Evolutionary conservation across 1,140 invertebrate species (phyloP).

Genomic region (Aplysia californica): DNA sequence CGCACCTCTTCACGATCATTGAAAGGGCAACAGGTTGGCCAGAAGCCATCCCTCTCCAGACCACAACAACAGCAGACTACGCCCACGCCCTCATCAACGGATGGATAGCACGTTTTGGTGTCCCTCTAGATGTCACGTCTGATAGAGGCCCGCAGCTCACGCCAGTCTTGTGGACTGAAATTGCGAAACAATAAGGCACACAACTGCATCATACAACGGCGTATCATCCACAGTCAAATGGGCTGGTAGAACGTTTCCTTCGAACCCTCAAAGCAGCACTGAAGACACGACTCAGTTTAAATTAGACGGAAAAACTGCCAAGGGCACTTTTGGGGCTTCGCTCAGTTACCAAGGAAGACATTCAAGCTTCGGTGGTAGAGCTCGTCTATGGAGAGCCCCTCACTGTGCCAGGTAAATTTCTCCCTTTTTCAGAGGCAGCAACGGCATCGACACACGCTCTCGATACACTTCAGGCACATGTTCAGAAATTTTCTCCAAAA

Average conservation of each 20-base stretch:
- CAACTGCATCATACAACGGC: slow-evolving; percentile 12
- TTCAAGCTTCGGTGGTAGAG: slow-evolving; percentile 9
- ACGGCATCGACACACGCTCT: too few species aligned
- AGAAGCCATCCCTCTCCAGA: too few species aligned
- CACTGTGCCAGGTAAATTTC: background rate
- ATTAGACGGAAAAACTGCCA: slow-evolving; percentile 2
- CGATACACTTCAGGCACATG: too few species aligned
- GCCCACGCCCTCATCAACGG: too few species aligned
- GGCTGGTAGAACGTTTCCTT: slow-evolving; percentile 33
- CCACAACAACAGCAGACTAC: too few species aligned
- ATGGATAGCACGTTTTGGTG: slow-evolving; percentile 46
- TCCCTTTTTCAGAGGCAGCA: too few species aligned
- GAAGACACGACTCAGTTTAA: background rate
- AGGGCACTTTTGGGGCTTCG: slow-evolving; percentile 22
- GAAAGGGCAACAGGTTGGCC: too few species aligned
- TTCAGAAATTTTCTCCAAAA: too few species aligned
- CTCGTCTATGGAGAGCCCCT: slow-evolving; percentile 22
- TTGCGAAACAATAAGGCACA: slow-evolving; percentile 4
- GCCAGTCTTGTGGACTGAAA: slow-evolving; percentile 14
- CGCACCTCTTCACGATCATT: too few species aligned
- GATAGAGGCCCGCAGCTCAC: slow-evolving; percentile 69
- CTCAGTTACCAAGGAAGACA: slow-evolving; percentile 14
- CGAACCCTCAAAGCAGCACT: slow-evolving; percentile 21
- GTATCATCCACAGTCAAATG: slow-evolving; percentile 23
- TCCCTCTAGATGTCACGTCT: slow-evolving; percentile 41